Evolutionary conservation across 2,113 vertebrate genomes (phyloP).

Genomic region (Cervus canadensis): DNA sequence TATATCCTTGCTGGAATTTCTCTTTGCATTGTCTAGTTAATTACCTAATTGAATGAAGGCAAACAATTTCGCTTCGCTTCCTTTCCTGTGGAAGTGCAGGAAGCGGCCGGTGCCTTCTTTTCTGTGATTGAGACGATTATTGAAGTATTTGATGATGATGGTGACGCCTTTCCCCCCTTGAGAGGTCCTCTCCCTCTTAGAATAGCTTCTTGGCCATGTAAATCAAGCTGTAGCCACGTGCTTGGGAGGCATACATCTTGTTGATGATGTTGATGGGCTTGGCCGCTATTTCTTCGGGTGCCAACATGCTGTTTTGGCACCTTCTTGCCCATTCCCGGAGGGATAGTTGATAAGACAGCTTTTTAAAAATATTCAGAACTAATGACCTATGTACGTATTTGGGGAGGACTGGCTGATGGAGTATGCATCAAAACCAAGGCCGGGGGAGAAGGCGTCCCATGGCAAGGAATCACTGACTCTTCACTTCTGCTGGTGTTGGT

Average conservation of each 20-base stretch:
- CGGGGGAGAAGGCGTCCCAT: neutral
- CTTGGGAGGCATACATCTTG: neutral
- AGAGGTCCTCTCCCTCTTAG: neutral
- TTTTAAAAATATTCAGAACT: constrained; percentile 65
- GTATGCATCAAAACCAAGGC: constrained; percentile 65
- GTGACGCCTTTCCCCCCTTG: neutral
- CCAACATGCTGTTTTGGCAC: neutral
- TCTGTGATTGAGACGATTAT: neutral
- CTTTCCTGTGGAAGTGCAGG: constrained; percentile 44
- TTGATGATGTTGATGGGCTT: constrained; percentile 32
- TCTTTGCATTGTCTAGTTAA: constrained; percentile 63
- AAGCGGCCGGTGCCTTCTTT: constrained; percentile 26
- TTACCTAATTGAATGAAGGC: constrained; percentile 57
- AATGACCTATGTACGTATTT: constrained; percentile 36
- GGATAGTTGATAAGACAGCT: constrained; percentile 17
- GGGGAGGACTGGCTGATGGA: constrained; percentile 31
- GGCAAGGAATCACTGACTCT: neutral
- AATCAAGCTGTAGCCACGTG: neutral
- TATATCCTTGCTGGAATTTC: constrained; percentile 54
- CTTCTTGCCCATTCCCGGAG: neutral
- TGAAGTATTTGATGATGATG: neutral
- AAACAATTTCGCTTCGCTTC: constrained; percentile 46
- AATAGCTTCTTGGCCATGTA: neutral
- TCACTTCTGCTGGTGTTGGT: neutral
- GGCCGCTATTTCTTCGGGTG: neutral